phyloP scores from a whole-genome alignment of 2,113 vertebrate species.

The Helogale parvula region DNA sequence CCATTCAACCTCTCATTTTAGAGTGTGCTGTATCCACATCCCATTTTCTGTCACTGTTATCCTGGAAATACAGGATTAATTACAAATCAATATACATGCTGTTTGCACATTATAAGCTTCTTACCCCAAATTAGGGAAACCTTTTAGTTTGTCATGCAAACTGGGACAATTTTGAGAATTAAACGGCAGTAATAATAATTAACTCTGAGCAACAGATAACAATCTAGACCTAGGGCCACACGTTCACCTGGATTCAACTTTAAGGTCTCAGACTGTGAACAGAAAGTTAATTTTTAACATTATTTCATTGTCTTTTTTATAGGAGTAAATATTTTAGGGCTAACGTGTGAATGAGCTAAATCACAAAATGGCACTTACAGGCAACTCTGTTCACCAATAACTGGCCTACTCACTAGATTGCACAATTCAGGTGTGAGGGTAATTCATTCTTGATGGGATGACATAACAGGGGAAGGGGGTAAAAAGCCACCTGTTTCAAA shows the following conservation, averaged over 20 bases:
- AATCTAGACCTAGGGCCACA: background rate
- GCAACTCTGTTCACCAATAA: background rate
- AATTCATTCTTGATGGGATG: background rate
- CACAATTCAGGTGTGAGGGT: background rate
- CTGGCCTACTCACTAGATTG: background rate
- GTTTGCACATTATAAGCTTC: background rate
- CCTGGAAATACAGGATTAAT: background rate
- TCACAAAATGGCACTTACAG: background rate
- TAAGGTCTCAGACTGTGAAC: background rate
- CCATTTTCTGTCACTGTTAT: background rate
- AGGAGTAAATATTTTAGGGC: background rate
- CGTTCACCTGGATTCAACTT: background rate
- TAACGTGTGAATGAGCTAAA: background rate
- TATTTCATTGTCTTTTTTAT: background rate
- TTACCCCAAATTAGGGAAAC: background rate
- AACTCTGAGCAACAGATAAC: background rate
- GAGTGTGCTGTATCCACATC: background rate
- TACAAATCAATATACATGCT: background rate
- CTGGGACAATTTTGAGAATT: background rate
- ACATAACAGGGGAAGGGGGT: background rate
- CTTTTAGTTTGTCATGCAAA: background rate
- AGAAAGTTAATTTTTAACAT: background rate
- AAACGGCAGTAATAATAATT: background rate
- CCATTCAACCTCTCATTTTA: background rate
- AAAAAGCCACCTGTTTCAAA: background rate